Evolutionary conservation across 2,113 vertebrate genomes (phyloP).

Genomic region (Uropsilus gracilis): DNA sequence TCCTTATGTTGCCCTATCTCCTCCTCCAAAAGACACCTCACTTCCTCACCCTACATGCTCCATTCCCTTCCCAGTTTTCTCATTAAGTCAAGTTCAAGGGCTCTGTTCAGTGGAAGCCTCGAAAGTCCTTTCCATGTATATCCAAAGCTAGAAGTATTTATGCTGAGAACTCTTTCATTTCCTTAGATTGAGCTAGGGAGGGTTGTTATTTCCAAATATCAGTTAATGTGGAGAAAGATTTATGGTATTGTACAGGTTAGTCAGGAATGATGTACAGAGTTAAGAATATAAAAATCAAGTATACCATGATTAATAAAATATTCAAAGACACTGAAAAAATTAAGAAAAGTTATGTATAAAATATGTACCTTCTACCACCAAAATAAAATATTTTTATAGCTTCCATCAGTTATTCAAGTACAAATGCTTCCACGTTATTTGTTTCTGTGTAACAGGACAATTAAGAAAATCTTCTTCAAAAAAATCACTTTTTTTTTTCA

Average conservation of each 20-base stretch:
- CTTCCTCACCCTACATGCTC: neutral
- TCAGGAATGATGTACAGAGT: neutral
- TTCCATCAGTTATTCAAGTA: conserved; percentile 40
- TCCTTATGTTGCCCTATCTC: neutral
- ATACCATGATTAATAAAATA: conserved; percentile 13
- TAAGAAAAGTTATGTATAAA: conserved; percentile 15
- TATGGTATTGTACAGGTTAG: neutral
- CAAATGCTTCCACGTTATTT: neutral
- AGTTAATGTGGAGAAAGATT: conserved; percentile 25
- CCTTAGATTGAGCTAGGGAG: neutral
- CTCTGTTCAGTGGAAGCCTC: neutral
- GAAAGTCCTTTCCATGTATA: neutral
- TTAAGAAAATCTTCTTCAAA: neutral
- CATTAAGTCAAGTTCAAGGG: neutral
- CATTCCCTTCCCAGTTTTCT: neutral
- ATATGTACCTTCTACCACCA: neutral
- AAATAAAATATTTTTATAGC: neutral
- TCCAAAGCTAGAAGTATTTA: neutral
- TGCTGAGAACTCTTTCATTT: neutral
- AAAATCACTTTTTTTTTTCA: neutral
- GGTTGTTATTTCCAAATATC: neutral
- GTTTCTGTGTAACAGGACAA: neutral
- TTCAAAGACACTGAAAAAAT: conserved; percentile 43
- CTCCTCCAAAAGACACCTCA: neutral
- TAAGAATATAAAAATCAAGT: neutral